Percentiles rank a stretch among this genome's conserved stretches.
Conservation (phyloP, 2,797 vertebrate genomes). For the Galago senegalensis region DNA sequence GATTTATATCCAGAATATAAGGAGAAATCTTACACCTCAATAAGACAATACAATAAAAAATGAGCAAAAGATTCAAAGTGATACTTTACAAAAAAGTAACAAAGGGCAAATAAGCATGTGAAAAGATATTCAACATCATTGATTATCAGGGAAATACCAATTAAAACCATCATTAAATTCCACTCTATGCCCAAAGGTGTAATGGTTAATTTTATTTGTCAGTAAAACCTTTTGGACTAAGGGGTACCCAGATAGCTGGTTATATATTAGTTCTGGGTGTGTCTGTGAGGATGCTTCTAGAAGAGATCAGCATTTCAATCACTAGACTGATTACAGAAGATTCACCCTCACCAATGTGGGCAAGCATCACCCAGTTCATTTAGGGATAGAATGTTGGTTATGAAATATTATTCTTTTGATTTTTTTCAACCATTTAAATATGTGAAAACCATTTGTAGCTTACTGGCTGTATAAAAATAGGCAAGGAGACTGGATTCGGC, state of each 20-base stretch:
- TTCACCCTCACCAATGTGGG: neutral
- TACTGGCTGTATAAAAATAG: neutral
- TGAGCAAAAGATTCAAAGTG: slow-evolving; percentile 23
- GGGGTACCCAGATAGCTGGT: neutral
- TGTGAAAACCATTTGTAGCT: neutral
- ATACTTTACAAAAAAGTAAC: neutral
- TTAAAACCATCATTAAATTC: neutral
- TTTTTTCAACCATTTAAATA: neutral
- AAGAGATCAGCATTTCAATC: neutral
- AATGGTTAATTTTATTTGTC: neutral
- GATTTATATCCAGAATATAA: neutral
- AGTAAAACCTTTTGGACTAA: neutral
- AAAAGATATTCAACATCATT: neutral
- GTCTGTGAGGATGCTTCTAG: neutral
- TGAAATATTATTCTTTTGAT: neutral
- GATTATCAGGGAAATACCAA: neutral
- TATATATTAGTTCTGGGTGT: neutral
- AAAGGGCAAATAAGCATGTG: neutral
- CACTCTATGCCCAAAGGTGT: neutral
- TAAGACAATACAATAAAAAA: slow-evolving; percentile 4
- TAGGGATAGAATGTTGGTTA: neutral
- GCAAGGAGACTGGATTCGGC: neutral
- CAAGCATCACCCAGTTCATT: neutral
- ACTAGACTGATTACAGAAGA: neutral
- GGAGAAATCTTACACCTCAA: neutral